These are phyloP conservation scores for Rhinogobio ventralis DNA, from an alignment of 2,797 vertebrate genomes.

Conservation along the genomic window DNA sequence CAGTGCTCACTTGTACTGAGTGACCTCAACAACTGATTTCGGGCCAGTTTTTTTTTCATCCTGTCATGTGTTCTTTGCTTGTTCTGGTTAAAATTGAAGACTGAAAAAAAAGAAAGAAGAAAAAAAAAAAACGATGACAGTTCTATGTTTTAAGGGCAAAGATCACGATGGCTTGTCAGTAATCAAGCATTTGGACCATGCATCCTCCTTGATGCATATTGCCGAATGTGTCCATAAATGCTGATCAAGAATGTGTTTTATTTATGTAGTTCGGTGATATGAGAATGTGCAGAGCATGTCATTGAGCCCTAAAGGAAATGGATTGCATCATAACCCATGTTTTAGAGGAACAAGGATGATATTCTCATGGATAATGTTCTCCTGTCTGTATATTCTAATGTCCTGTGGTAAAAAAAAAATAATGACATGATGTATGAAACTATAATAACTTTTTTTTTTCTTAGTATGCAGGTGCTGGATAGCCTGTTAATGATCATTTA, in stretches of 20 bases:
- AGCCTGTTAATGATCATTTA: slow-evolving; percentile 78
- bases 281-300: slow-evolving; percentile 44
- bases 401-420: slow-evolving; percentile 62
- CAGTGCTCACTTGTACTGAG: slow-evolving; percentile 69
- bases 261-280: slow-evolving; percentile 33
- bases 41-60: slow-evolving; percentile 50
- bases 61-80: slow-evolving; percentile 26
- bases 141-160: slow-evolving; percentile 11
- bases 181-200: slow-evolving; percentile 24
- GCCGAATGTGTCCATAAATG: slow-evolving; percentile 39
- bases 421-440: slow-evolving; percentile 67
- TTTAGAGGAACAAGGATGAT: slow-evolving; percentile 58
- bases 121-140: background rate
- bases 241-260: slow-evolving; percentile 49
- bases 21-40: slow-evolving; percentile 49
- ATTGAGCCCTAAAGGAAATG: slow-evolving; percentile 30
- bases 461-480: slow-evolving; percentile 77
- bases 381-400: slow-evolving; percentile 70
- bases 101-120: background rate
- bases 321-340: slow-evolving; percentile 58
- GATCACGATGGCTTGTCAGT: slow-evolving; percentile 15
- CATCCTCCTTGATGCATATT: slow-evolving; percentile 30
- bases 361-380: slow-evolving; percentile 63
- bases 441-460: slow-evolving; percentile 66
- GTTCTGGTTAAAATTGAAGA: slow-evolving; percentile 26